These are phyloP conservation scores for Nymphalis polychloros DNA, from an alignment of 2,888 invertebrate species.

Conservation along the genomic window DNA sequence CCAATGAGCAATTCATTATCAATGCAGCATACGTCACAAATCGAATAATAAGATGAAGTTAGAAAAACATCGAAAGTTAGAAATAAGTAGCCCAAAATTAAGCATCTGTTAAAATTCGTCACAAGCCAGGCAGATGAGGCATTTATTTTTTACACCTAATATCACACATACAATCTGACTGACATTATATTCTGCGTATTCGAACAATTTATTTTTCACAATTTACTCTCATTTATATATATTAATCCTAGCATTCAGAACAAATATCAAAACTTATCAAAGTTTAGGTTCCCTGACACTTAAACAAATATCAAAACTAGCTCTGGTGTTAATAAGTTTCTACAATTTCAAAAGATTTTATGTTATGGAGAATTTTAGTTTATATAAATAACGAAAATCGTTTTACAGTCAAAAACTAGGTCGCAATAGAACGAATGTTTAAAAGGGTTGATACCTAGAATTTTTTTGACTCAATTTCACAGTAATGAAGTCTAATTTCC, in stretches of 20 bases:
- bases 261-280: background rate
- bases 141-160: too few species aligned
- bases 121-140: too few species aligned
- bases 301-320: background rate
- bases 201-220: too few species aligned
- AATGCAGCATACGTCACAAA: too few species aligned
- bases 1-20: too few species aligned
- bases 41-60: too few species aligned
- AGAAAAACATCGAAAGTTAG: too few species aligned
- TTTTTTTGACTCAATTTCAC: constrained; percentile 42
- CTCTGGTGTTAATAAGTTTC: background rate
- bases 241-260: background rate
- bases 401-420: background rate
- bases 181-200: too few species aligned
- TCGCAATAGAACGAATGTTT: background rate
- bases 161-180: too few species aligned
- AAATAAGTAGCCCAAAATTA: too few species aligned
- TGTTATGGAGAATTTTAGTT: background rate
- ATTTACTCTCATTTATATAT: background rate
- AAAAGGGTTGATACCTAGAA: background rate
- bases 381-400: background rate
- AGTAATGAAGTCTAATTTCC: constrained; percentile 48
- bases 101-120: too few species aligned
- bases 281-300: background rate
- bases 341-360: background rate